Evolutionary conservation across 92 coral and sea anemone genomes (phyloP).

Genomic region (Meandrina meandrites): DNA sequence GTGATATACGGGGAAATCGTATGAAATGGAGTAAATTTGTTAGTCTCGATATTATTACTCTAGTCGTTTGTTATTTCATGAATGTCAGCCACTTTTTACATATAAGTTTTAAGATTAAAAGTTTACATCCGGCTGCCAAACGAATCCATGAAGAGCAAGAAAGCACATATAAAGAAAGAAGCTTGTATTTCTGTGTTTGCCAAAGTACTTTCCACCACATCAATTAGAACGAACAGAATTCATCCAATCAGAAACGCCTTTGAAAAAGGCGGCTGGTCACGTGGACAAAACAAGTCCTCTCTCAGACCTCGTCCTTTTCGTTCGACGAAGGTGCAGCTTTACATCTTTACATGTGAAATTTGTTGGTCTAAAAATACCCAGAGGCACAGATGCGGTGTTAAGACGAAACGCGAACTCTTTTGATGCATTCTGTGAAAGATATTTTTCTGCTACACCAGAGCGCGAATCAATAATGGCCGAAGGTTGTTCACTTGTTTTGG

Average conservation of each 20-base stretch:
- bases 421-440: neutral
- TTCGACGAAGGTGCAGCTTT: slow-evolving; percentile 7
- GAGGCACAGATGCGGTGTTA: slow-evolving; percentile 19
- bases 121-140: neutral
- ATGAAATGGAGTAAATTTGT: too few relatives aligned
- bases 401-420: neutral
- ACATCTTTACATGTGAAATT: slow-evolving; percentile 6
- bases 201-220: too few relatives aligned
- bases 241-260: slow-evolving; percentile 24
- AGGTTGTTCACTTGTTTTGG: slow-evolving; percentile 23
- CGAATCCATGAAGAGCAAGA: neutral
- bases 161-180: too few relatives aligned
- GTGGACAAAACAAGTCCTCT: slow-evolving; percentile 43
- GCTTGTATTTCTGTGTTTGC: too few relatives aligned
- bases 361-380: slow-evolving; percentile 16
- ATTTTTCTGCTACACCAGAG: neutral
- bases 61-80: neutral
- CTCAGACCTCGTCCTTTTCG: slow-evolving; percentile 30
- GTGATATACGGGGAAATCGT: too few relatives aligned
- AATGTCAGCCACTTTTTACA: neutral
- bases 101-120: too few relatives aligned
- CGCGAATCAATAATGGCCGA: slow-evolving; percentile 19
- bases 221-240: neutral
- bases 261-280: slow-evolving; percentile 17
- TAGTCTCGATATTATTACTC: too few relatives aligned